Evolutionary conservation across 1,140 invertebrate species (phyloP), one percentile per base, ranked within the genome.

Genomic region (Belonocnema kinseyi): DNA sequence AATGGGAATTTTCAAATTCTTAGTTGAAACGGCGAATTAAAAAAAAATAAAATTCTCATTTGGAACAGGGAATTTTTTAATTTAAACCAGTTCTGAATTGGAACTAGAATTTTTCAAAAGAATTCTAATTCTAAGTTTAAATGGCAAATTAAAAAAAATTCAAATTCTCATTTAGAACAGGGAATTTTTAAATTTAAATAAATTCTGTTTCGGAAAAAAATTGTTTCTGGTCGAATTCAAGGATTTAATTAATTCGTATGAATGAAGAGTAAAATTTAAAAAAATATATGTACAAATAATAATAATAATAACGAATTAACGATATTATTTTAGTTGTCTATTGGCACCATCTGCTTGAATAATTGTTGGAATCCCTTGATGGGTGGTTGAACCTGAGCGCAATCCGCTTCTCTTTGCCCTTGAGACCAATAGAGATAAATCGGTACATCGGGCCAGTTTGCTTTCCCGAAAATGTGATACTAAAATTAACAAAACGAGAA

Each of bases 401-500:
- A 66, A 40, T 66, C 58, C 58, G 58, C 58, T 66, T 66, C 58
- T 66, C 21, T 66, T 66, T 66, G 58, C 58, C 58, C 58, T 33
- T 26, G 58, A 66, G 58, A 66, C 26, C 58, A 40, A 66, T 54
- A 54, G 21, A 66, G 21, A 66, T 66, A 16, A 66, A 66, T 21
- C 58, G 19, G 75, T 83, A 83, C 74, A 79, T 83, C 80, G 83
- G 82, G 77, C 79, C 80, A 83, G 80, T 85, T 72, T 85, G 82
- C 79, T 83, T 77, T 81, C 81, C 81, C 72, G 77, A 84, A 80
- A 82, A 85, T 86, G 85, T 88, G 85, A 88, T 87, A 88, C 81
- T 88, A 87, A 84, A 84, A 80, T 86, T 86, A 86, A 83, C 76
- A 83, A 77, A 76, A 78, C 76, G 33, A 56, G 76, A 81, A 40